Conservation (phyloP, 92 coral and sea anemone genomes). For the Porites divaricata region DNA sequence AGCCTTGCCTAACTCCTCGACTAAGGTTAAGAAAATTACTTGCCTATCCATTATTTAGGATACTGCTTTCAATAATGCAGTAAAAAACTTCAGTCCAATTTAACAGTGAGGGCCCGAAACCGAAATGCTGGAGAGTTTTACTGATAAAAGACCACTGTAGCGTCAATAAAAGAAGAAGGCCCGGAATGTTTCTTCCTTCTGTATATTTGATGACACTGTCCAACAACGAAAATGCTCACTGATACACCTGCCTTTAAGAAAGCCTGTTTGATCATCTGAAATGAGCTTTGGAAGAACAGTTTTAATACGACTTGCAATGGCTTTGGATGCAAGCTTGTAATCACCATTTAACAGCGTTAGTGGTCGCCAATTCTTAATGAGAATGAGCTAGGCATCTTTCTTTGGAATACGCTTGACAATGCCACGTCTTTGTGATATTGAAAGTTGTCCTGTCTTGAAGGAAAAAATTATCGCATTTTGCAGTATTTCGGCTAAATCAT, state of each 20-base stretch:
- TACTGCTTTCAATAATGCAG: background rate
- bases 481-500: no score
- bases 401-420: no score
- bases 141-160: background rate
- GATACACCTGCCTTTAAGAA: no score
- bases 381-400: background rate
- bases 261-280: no score
- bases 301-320: slow-evolving; percentile 11
- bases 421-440: no score
- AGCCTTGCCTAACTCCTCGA: slow-evolving; percentile 1
- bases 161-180: background rate
- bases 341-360: background rate
- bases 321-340: slow-evolving; percentile 12
- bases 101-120: no score
- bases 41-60: background rate
- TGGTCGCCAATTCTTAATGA: no score
- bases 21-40: background rate
- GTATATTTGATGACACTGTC: no score
- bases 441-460: no score
- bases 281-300: slow-evolving; percentile 8
- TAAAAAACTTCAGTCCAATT: background rate
- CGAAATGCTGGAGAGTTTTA: background rate
- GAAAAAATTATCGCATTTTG: no score
- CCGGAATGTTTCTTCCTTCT: no score
- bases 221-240: no score